Evolutionary conservation across 2,888 invertebrate genomes (phyloP), one percentile per base, ranked within the genome.

Genomic region (Nemurella pictetii): DNA sequence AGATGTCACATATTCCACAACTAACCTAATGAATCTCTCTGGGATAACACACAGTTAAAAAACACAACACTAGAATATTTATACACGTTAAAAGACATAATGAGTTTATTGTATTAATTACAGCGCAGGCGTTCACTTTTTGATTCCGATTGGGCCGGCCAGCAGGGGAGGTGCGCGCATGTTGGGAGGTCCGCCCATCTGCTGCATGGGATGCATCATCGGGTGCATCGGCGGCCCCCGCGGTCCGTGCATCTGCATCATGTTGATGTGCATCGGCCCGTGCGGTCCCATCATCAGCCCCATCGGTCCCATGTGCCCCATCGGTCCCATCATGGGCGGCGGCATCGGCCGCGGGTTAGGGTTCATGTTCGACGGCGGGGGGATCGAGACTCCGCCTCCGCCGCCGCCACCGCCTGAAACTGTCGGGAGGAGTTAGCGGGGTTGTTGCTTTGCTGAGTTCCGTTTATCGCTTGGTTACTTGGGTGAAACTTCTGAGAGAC

Each of bases 191-290:
- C 93, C 93, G 15, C 93, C 93, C 93, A 93, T 93, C 0, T 92
- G 93, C 0, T 94, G 93, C 91, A 93, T 92, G 0, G 85, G 87
- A 55, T 86, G 84, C 90, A 91, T 91, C 91, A 82, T 82, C 0
- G 89, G 90, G 0, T 92, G 93, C 91, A 94, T 92, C 0, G 94
- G 94, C 0, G 95, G 95, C 92, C 96, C 94, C 2, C 83, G 85
- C 86, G 94, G 92, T 89, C 93, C 93, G 87, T 93, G 94, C 94
- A 94, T 94, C 89, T 93, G 94, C 94, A 94, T 94, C 89, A 93
- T 94, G 2, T 95, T 95, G 91, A 95, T 95, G 92, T 94, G 94
- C 93, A 95, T 94, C 0, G 94, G 94, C 12, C 94, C 94, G 86
- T 94, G 94, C 0, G 94, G 94, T 0, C 94, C 94, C 94, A 94